A percentile compares a stretch with the other conserved stretches of the same genome.
phyloP scores from a whole-genome alignment of 2,888 invertebrate genomes.

The Nymphalis polychloros region DNA sequence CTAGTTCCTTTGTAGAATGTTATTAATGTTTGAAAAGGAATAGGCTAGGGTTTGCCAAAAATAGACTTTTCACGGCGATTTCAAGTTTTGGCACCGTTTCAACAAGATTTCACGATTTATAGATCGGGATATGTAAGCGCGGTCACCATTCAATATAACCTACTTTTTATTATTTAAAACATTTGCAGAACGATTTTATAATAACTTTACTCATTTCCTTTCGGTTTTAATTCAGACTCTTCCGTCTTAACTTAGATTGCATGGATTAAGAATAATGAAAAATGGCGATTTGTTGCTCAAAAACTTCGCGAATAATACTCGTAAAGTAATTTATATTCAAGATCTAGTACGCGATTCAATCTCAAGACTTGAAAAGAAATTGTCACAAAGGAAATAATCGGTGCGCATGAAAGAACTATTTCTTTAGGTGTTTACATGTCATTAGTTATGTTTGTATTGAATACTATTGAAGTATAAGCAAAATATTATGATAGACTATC shows the following conservation, averaged over 20 bases:
- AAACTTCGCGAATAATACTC: constrained; percentile 10
- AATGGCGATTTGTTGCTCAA: constrained; percentile 13
- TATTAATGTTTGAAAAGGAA: constrained; percentile 30
- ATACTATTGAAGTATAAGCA: too few relatives aligned
- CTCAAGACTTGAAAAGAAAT: not conserved
- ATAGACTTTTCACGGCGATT: constrained; percentile 32
- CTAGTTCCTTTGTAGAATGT: constrained; percentile 27
- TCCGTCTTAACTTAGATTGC: constrained; percentile 23
- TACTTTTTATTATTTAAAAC: constrained; percentile 22
- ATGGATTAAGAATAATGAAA: constrained; percentile 16
- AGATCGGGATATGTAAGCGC: constrained; percentile 25
- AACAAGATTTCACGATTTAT: constrained; percentile 36
- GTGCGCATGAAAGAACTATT: not conserved
- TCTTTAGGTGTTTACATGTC: constrained; percentile 2
- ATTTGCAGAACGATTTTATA: constrained; percentile 14
- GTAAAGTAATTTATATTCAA: constrained; percentile 1
- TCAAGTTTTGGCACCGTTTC: constrained; percentile 32
- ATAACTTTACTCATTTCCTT: constrained; percentile 27
- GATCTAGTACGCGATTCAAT: not conserved
- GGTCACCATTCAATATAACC: constrained; percentile 32
- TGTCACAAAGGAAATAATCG: not conserved
- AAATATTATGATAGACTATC: too few relatives aligned
- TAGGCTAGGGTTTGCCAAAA: constrained; percentile 32
- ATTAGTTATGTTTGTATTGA: too few relatives aligned
- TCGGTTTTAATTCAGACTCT: constrained; percentile 23